Base-by-base conservation (phyloP, 2,113 vertebrate species). In the Corythoichthys intestinalis region DNA sequence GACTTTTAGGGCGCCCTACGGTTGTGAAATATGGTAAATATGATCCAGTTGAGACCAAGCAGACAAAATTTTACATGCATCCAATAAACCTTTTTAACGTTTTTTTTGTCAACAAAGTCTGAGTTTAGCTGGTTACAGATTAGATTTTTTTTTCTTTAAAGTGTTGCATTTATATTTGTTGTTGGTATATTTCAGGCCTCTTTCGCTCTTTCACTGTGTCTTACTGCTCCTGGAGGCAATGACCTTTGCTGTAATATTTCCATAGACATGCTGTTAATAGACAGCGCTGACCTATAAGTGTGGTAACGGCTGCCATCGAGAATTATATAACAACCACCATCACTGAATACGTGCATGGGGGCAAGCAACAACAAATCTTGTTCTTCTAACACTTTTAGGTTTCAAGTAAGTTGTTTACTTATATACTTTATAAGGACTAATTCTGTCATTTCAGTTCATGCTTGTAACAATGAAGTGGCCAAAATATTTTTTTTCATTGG, bases 231-330 rank as follows among this genome's bases (percentile, higher is more conserved):
- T 85, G 12, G 56, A 88, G 85, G 86, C 86, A 74, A 49, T 90
- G 87, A 90, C 87, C 87, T 90, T 90, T 90, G 82, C 85, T 86
- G 86, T 80, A 87, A 88, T 88, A 89, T 88, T 89, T 90, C 81
- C 83, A 85, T 75, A 85, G 85, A 90, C 85, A 83, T 82, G 86
- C 74, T 84, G 83, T 89, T 90, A 90, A 90, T 87, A 81, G 86
- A 87, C 87, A 84, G 75, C 74, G 78, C 78, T 88, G 87, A 84
- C 87, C 85, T 88, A 86, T 83, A 87, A 84, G 74, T 71, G 66
- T 64, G 79, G 79, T 76, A 28, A 83, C 76, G 74, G 85, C 77
- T 83, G 78, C 88, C 83, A 85, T 79, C 80, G 72, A 72, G 63
- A 50, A 65, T 87, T 87, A 85, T 77, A 84, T 78, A 88, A 86